Percentiles rank a stretch among this genome's conserved stretches.
Conservation (phyloP, 1,140 invertebrate species). For the Psilanteris sp. region DNA sequence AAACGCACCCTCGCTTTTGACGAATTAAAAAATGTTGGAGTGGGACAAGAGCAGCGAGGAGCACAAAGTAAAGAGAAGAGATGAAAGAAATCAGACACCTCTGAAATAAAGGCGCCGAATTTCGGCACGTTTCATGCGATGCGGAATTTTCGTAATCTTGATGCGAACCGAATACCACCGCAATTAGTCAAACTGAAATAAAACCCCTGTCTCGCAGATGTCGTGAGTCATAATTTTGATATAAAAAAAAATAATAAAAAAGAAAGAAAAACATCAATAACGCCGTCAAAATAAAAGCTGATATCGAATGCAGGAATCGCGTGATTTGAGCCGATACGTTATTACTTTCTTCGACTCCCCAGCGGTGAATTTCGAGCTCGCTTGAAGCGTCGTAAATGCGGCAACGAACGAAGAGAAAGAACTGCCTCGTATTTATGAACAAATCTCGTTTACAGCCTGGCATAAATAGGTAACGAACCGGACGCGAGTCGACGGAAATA, state of each 20-base stretch:
- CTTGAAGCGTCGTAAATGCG: slow-evolving; percentile 42
- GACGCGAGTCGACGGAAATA: slow-evolving; percentile 62
- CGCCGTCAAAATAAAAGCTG: no score
- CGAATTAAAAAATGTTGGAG: slow-evolving; percentile 53
- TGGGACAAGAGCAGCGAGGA: slow-evolving; percentile 21
- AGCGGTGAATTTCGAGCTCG: slow-evolving; percentile 33
- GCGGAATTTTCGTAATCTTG: slow-evolving; percentile 1
- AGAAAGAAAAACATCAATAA: no score
- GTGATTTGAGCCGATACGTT: slow-evolving; percentile 23
- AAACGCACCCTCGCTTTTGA: slow-evolving; percentile 50
- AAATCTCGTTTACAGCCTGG: slow-evolving; percentile 53
- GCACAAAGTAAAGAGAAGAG: slow-evolving; percentile 43
- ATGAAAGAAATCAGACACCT: slow-evolving; percentile 61
- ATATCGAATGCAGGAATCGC: slow-evolving; percentile 3
- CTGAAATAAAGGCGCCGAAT: slow-evolving; percentile 20
- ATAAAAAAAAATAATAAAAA: no score
- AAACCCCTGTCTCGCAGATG: no score
- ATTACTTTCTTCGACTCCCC: slow-evolving; percentile 50
- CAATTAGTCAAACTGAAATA: no score
- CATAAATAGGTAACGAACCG: slow-evolving; percentile 51
- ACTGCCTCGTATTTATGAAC: slow-evolving; percentile 56
- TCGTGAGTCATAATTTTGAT: no score
- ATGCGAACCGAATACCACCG: slow-evolving; percentile 1
- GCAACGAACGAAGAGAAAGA: slow-evolving; percentile 51
- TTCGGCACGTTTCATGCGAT: background rate